These are phyloP conservation scores for Varanus salvator DNA, from an alignment of 2,113 vertebrate species.

Conservation along the genomic window DNA sequence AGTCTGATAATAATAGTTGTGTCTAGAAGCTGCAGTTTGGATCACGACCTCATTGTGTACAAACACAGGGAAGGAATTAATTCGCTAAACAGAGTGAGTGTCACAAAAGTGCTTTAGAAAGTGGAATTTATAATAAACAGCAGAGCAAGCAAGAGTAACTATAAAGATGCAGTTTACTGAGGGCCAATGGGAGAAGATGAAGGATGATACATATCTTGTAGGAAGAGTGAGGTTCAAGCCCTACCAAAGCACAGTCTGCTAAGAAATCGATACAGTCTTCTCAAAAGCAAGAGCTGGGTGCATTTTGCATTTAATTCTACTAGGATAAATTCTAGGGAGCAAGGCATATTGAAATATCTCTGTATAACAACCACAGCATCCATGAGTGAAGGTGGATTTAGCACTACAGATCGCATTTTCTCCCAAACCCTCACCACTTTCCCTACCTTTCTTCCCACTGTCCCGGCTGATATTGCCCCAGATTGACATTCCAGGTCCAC, in stretches of 20 bases:
- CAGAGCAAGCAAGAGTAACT: neutral
- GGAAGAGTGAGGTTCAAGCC: too few relatives aligned
- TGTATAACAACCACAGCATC: neutral
- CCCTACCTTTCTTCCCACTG: too few relatives aligned
- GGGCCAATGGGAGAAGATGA: neutral
- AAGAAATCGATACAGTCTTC: neutral
- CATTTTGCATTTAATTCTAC: neutral
- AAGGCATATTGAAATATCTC: neutral
- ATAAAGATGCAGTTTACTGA: neutral
- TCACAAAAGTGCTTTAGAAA: neutral
- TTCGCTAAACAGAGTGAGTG: neutral
- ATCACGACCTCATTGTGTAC: neutral
- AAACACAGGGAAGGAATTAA: neutral
- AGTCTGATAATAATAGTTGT: conserved; percentile 1
- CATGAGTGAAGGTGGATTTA: neutral
- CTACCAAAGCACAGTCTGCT: neutral
- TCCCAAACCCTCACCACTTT: neutral
- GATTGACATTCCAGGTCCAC: too few relatives aligned
- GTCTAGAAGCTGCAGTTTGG: neutral
- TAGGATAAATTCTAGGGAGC: neutral
- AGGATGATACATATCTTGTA: neutral
- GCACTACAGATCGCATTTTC: neutral
- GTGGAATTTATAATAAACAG: neutral
- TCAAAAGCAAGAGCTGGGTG: neutral
- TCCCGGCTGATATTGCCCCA: neutral